A percentile compares a stretch with the other conserved stretches of the same genome.
These are phyloP conservation scores for Astropecten irregularis DNA, from an alignment of 53 echinoderm and acorn worm genomes.

Conservation along the genomic window DNA sequence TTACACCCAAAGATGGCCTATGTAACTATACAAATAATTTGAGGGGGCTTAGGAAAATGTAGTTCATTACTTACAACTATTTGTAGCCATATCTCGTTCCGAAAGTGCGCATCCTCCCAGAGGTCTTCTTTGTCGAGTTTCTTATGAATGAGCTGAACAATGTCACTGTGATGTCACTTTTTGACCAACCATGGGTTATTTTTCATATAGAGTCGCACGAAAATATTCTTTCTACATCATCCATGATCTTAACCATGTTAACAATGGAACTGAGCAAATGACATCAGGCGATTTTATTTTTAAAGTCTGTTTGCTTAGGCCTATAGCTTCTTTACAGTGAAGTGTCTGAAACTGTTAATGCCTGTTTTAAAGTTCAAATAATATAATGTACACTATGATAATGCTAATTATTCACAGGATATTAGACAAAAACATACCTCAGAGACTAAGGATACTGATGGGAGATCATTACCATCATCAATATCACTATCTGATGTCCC, in stretches of 20 bases:
- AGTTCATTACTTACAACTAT: no score
- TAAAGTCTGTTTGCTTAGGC: constrained; percentile 1
- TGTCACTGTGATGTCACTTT: no score
- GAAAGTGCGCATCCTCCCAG: no score
- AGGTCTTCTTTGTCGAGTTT: no score
- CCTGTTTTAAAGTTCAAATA: constrained; percentile 3
- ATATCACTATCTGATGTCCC: not conserved
- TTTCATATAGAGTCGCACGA: no score
- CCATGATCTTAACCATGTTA: constrained; percentile 1
- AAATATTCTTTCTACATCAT: no score
- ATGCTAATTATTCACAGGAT: constrained; percentile 1
- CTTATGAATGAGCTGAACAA: no score
- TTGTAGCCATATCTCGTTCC: no score
- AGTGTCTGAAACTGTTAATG: constrained; percentile 1
- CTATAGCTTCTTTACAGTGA: not conserved
- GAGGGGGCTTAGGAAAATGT: no score
- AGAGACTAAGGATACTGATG: constrained; percentile 14
- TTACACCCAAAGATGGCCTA: no score
- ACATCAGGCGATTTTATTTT: not conserved
- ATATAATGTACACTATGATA: constrained; percentile 9
- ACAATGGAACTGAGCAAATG: constrained; percentile 5
- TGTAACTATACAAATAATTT: no score
- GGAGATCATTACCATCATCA: constrained; percentile 6
- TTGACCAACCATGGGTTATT: no score
- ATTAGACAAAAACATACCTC: constrained; percentile 4